Conservation (phyloP, 1,140 invertebrate species). For the Theocolax elegans region DNA sequence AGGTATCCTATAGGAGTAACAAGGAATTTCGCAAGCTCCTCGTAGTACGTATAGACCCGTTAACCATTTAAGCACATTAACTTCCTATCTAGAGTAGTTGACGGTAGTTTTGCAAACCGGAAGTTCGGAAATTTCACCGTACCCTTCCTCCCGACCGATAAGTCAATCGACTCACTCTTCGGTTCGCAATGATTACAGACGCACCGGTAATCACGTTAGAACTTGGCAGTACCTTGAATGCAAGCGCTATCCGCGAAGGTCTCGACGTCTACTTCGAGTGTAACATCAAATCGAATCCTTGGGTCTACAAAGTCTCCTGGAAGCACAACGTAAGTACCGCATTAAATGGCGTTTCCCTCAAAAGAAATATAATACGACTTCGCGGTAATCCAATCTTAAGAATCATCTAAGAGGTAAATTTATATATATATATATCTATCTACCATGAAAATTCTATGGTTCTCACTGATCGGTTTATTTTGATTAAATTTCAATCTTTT, state of each 20-base stretch:
- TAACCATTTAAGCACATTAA: too few relatives aligned
- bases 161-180: constrained; percentile 1
- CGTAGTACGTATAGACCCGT: too few relatives aligned
- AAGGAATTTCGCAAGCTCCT: too few relatives aligned
- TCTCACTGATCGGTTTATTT: too few relatives aligned
- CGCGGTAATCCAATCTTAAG: too few relatives aligned
- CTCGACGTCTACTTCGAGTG: constrained; percentile 93
- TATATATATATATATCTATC: too few relatives aligned
- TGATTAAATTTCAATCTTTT: too few relatives aligned
- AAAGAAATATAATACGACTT: too few relatives aligned
- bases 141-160: neutral
- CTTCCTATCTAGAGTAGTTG: neutral
- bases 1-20: too few relatives aligned
- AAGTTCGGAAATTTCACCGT: constrained; percentile 28
- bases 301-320: constrained; percentile 87
- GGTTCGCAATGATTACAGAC: constrained; percentile 70
- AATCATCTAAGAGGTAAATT: too few relatives aligned
- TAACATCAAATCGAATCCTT: constrained; percentile 88
- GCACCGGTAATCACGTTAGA: constrained; percentile 81
- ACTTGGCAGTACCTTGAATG: constrained; percentile 82
- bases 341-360: too few relatives aligned
- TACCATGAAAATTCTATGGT: too few relatives aligned
- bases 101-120: constrained; percentile 2
- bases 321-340: constrained; percentile 84
- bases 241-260: constrained; percentile 81